Base-by-base conservation (phyloP, 2,888 invertebrate species). In the Pseudanteris insignis region DNA sequence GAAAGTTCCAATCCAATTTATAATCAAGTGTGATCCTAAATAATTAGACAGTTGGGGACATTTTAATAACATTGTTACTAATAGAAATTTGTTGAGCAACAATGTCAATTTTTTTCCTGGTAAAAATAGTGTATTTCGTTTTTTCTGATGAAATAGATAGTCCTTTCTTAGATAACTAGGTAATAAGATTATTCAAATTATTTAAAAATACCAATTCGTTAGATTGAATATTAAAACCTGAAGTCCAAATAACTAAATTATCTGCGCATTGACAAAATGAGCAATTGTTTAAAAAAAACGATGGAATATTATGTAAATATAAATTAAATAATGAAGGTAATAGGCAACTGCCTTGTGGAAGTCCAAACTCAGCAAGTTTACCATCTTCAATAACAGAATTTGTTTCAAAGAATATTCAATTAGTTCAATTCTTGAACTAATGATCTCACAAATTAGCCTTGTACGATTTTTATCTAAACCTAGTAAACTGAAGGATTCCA, bases 321-420 rank as follows among this genome's bases (percentile, higher is more conserved):
- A 43, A 7, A 24, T 32, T 43, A 9, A 43, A 43, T 1, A 30
- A 8, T 2, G 15, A 6, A 1, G 41, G 32, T 2, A 30, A 43
- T 1, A 43, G 21, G 5, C 28, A 28, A 9, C 41, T 43, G 1
- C 41, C 30, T 10, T 43, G 41, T 15, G 41, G 41, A 2, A 43
- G 11, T 3, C 41, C 41, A 7, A 43, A 1, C n/a, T 21, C 7
- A 2, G 41, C 21, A 1, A 4, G 2, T 12, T 24, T 18, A 13
- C 41, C 41, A 21, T 43, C 6, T 6, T 28, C 14, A 32, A 41
- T 29, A 3, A 5, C 1, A 10, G 41, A 41, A 11, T 41, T 28
- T 4, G 9, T 4, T 29, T 41, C 29, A 21, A 41, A 41, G 13
- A 41, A 41, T 4, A 41, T 12, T 5, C 11, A n/a, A n/a, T n/a